phyloP scores from a whole-genome alignment of 2,113 vertebrate genomes.

The Forbesichthys papilliferus region DNA sequence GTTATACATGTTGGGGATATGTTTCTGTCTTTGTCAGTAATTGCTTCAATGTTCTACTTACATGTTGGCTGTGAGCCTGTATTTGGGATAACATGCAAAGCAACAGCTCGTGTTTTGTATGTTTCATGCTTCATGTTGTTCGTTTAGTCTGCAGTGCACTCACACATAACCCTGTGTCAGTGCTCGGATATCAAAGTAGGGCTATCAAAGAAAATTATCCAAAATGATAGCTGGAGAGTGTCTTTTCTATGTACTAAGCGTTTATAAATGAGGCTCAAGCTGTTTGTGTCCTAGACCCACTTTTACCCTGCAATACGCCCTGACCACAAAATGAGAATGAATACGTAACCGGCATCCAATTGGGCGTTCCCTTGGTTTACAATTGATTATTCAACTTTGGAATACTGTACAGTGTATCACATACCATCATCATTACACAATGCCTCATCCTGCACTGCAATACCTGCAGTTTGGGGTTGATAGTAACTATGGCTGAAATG shows the following conservation, averaged over 20 bases:
- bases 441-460: conserved; percentile 19
- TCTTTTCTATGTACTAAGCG: not conserved
- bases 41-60: no score
- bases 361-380: conserved; percentile 53
- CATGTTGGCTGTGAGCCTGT: no score
- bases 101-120: no score
- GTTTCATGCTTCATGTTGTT: no score
- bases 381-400: conserved; percentile 21
- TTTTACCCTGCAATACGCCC: conserved; percentile 23
- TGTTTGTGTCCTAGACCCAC: not conserved
- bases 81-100: no score
- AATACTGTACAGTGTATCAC: conserved; percentile 20
- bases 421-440: conserved; percentile 4
- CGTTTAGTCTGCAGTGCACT: no score
- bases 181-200: no score
- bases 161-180: no score
- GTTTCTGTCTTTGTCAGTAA: no score
- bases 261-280: not conserved
- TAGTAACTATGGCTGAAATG: conserved; percentile 7
- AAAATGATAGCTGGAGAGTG: not conserved
- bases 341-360: conserved; percentile 48
- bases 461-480: conserved; percentile 12
- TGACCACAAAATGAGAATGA: conserved; percentile 62
- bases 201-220: no score
- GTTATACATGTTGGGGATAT: no score